Evolutionary conservation across 2,888 invertebrate species (phyloP), one percentile per base, ranked within the genome.

Genomic region (Operophtera brumata): DNA sequence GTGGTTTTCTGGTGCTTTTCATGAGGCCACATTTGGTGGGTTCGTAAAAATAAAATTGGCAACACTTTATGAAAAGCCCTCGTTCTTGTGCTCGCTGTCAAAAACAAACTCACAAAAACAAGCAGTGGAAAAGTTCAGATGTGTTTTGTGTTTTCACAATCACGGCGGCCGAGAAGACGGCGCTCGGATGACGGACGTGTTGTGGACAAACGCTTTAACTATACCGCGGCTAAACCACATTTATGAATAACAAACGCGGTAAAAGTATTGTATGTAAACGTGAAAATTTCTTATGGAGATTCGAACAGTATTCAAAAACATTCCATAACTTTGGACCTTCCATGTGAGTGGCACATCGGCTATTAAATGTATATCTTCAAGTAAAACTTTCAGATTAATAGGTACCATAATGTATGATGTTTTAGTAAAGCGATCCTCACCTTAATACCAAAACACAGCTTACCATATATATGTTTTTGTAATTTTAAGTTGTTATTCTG

Each of bases 361-460:
- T 42, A 26, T 55, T n/a, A 41, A 34, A 45, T 52, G 54, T 34
- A 54, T 14, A 39, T 51, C 30, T 30, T 52, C 35, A 41, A 46
- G 41, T 47, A 28, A 32, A 50, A 42, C 34, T 39, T 47, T 50
- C 54, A 45, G 25, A 26, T 34, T 26, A 34, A 42, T 51, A 45
- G 37, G 44, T 54, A 54, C 54, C 54, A 47, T 37, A 28, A 30
- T 43, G 13, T 49, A 57, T 40, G 50, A 57, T 61, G 56, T 59
- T 58, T 63, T 88, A 86, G 86, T 67, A 70, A 87, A 88, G 86
- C 83, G 75, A 79, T 84, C 88, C 87, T 90, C 89, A 89, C 86
- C 83, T 86, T 82, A 82, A 90, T 89, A 90, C 90, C 90, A 90
- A 90, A 90, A 86, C 84, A 89, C 90, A 86, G 86, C 87, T 90